phyloP scores from a whole-genome alignment of 2,888 invertebrate species.

The Peribatodes rhomboidaria region DNA sequence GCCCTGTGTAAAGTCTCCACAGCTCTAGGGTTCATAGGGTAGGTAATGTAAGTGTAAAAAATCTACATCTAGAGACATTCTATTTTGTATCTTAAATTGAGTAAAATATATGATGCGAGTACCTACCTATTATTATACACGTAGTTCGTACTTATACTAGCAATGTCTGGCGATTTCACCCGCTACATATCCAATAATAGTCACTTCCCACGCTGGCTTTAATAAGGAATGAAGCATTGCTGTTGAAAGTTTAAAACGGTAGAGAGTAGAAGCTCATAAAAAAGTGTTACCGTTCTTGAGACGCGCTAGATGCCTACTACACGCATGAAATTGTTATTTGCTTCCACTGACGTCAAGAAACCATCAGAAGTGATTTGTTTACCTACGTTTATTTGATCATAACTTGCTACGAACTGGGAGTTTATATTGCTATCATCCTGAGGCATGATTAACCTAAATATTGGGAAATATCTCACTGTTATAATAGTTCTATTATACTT shows the following conservation, averaged over 20 bases:
- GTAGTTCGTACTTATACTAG: too few species aligned
- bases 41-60: too few species aligned
- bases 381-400: conserved; percentile 36
- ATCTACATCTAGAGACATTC: too few species aligned
- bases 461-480: conserved; percentile 19
- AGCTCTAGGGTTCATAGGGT: too few species aligned
- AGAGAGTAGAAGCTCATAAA: conserved; percentile 2
- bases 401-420: conserved; percentile 25
- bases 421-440: conserved; percentile 26
- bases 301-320: not conserved
- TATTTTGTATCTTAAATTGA: too few species aligned
- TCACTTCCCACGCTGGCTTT: not conserved
- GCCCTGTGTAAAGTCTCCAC: too few species aligned
- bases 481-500: conserved; percentile 8
- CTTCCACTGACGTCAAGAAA: conserved; percentile 31
- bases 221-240: conserved; percentile 5
- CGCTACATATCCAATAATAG: too few species aligned
- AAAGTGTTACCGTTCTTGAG: conserved; percentile 6
- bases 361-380: conserved; percentile 35
- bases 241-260: conserved; percentile 17
- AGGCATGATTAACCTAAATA: conserved; percentile 31
- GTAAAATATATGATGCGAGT: too few species aligned
- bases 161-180: too few species aligned
- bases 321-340: conserved; percentile 13
- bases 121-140: too few species aligned